Conservation (phyloP, 2,113 vertebrate species). For the Myanophis thanlyinensis region DNA sequence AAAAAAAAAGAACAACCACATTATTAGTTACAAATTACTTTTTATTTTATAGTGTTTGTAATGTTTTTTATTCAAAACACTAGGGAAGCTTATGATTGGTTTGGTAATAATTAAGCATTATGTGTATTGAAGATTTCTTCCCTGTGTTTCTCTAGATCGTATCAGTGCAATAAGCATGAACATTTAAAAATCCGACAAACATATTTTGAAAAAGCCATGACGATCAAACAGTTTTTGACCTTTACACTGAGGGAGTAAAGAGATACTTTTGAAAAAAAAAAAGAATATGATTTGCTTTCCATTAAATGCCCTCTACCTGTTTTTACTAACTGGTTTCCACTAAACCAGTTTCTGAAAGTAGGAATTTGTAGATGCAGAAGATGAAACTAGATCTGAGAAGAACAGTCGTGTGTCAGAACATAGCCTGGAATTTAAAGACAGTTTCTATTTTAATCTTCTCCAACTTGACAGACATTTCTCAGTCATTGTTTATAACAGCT, state of each 20-base stretch:
- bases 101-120: conserved; percentile 30
- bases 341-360: background rate
- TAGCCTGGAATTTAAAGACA: background rate
- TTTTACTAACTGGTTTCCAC: background rate
- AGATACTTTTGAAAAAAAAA: conserved; percentile 27
- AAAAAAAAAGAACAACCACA: conserved; percentile 51
- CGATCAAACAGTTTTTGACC: background rate
- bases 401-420: background rate
- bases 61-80: conserved; percentile 38
- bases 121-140: conserved; percentile 12
- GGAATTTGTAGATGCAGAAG: background rate
- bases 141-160: background rate
- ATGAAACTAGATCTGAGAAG: background rate
- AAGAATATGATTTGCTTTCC: conserved; percentile 5
- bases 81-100: conserved; percentile 46
- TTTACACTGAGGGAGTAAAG: conserved; percentile 17
- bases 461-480: background rate
- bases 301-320: background rate
- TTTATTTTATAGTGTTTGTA: conserved; percentile 42
- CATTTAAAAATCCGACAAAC: conserved; percentile 39
- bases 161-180: conserved; percentile 25
- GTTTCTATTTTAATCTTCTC: background rate
- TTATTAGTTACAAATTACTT: conserved; percentile 40
- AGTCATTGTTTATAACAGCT: background rate
- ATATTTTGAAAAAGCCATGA: conserved; percentile 5